These are phyloP conservation scores for Netelia fuscicornis DNA, from an alignment of 2,888 invertebrate genomes.

Conservation along the genomic window DNA sequence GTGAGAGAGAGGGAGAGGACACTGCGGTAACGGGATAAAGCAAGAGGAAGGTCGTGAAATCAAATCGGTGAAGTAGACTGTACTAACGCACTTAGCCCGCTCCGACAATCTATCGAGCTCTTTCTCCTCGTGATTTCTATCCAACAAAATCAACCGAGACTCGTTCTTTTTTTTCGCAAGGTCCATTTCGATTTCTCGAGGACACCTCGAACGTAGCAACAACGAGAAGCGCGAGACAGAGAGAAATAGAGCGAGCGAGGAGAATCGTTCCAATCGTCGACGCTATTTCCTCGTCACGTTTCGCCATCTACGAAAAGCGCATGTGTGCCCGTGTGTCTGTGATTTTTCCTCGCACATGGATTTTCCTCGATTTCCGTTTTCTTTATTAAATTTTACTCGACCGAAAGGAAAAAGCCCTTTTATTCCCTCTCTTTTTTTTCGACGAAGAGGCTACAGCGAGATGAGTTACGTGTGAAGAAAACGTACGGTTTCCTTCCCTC, in stretches of 20 bases:
- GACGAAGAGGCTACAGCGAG: too few species aligned
- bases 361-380: slow-evolving; percentile 56
- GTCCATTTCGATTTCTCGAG: slow-evolving; percentile 38
- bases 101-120: slow-evolving; percentile 58
- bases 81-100: slow-evolving; percentile 25
- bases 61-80: background rate
- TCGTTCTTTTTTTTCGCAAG: slow-evolving; percentile 30
- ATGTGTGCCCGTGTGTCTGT: background rate
- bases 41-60: background rate
- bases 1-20: too few species aligned
- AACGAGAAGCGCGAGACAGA: slow-evolving; percentile 24
- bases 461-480: too few species aligned
- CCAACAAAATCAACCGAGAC: slow-evolving; percentile 27
- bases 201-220: slow-evolving; percentile 29
- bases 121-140: slow-evolving; percentile 10
- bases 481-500: too few species aligned
- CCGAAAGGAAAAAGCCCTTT: too few species aligned
- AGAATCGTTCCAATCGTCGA: slow-evolving; percentile 21
- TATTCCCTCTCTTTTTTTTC: too few species aligned
- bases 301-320: slow-evolving; percentile 34
- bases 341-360: slow-evolving; percentile 34
- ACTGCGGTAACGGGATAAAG: background rate
- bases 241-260: slow-evolving; percentile 24
- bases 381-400: background rate
- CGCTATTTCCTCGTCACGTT: slow-evolving; percentile 47